A percentile compares a stretch with the other conserved stretches of the same genome.
Evolutionary conservation across 2,888 invertebrate species (phyloP).

Genomic region (Syrista parreyssii): DNA sequence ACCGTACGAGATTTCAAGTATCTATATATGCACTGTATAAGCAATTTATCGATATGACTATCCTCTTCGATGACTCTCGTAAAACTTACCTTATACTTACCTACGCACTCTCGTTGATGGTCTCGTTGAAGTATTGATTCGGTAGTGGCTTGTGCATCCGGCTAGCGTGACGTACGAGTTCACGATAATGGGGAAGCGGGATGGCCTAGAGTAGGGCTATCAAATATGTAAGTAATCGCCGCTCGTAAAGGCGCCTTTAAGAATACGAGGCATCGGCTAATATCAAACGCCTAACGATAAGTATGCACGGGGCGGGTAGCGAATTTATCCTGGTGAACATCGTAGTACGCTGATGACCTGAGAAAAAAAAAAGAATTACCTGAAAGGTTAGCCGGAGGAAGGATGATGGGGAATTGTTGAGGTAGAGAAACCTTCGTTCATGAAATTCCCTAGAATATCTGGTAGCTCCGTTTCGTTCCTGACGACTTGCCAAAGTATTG

Average conservation of each 20-base stretch:
- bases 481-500: neutral
- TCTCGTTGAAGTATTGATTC: slow-evolving; percentile 47
- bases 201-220: slow-evolving; percentile 38
- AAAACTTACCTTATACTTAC: neutral
- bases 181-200: slow-evolving; percentile 12
- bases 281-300: slow-evolving; percentile 7
- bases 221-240: slow-evolving; percentile 51
- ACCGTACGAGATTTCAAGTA: neutral
- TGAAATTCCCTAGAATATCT: neutral
- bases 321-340: neutral
- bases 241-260: slow-evolving; percentile 35
- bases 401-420: neutral
- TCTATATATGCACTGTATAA: neutral
- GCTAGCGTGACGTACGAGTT: neutral
- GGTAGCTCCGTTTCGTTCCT: neutral
- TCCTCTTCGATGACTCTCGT: neutral
- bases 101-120: slow-evolving; percentile 18
- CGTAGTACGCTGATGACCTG: neutral
- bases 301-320: neutral
- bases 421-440: neutral
- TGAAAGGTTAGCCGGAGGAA: neutral
- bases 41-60: neutral
- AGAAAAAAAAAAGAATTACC: neutral
- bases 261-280: slow-evolving; percentile 28
- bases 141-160: slow-evolving; percentile 35